phyloP scores from a whole-genome alignment of 2,113 vertebrate species.

The Edolisoma coerulescens region DNA sequence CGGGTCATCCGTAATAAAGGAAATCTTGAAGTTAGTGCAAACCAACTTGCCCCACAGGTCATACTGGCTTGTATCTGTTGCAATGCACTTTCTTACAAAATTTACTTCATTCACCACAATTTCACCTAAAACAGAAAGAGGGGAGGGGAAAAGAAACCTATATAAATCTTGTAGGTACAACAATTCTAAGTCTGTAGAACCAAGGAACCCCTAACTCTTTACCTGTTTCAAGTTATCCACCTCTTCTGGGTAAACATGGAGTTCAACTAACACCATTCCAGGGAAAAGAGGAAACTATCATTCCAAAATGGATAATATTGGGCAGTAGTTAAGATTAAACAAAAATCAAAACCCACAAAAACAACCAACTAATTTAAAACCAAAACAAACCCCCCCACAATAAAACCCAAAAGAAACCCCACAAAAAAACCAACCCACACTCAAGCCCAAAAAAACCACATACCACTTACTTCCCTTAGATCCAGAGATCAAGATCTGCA shows the following conservation, averaged over 20 bases:
- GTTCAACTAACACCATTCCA: not conserved
- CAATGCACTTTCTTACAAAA: constrained; percentile 96
- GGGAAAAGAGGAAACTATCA: not conserved
- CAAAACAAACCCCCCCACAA: not conserved
- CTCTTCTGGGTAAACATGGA: not conserved
- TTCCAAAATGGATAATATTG: not conserved
- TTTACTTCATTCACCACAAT: constrained; percentile 96
- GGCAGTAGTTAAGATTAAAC: not conserved
- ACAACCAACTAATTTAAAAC: not conserved
- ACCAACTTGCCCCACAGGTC: constrained; percentile 95
- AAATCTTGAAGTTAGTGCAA: constrained; percentile 98
- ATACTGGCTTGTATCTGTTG: constrained; percentile 86
- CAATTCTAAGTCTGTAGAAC: not conserved
- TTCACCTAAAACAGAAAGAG: constrained; percentile 77
- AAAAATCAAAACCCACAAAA: not conserved
- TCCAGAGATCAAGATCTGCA: not conserved
- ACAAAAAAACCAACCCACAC: not conserved
- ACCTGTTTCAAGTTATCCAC: not conserved
- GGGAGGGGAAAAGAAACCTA: not conserved
- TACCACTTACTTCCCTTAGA: not conserved
- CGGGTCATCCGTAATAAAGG: constrained; percentile 89
- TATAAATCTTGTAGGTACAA: not conserved
- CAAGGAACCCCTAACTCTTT: not conserved
- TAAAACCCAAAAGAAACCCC: not conserved
- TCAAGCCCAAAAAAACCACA: not conserved